A percentile compares a stretch with the other conserved stretches of the same genome.
Evolutionary conservation across 2,113 vertebrate species (phyloP).

Genomic region (Centropus bengalensis): DNA sequence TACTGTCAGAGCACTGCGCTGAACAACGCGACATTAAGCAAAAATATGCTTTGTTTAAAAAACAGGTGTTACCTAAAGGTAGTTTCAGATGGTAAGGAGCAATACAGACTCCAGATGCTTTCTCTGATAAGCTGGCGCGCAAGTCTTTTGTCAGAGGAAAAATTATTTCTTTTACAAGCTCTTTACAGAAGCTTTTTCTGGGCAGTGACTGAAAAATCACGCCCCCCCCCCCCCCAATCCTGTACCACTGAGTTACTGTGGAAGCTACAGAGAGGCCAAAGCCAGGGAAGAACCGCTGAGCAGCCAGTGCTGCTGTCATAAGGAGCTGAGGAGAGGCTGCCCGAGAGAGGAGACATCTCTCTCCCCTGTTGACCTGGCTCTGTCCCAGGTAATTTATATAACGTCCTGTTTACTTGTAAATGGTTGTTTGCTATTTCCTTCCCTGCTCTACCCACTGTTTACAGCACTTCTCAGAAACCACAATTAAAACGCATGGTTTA

Average conservation of each 20-base stretch:
- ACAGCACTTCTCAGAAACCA: neutral
- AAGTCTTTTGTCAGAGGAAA: neutral
- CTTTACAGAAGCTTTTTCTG: neutral
- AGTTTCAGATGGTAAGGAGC: neutral
- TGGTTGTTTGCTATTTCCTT: neutral
- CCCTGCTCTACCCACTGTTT: neutral
- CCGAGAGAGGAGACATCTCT: neutral
- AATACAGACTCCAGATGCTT: neutral
- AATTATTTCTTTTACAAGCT: neutral
- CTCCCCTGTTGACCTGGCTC: neutral
- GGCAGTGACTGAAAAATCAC: neutral
- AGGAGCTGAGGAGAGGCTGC: neutral
- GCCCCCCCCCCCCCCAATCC: neutral
- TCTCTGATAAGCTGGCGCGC: accelerated
- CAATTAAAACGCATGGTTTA: neutral
- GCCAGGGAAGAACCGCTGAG: neutral
- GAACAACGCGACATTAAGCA: neutral
- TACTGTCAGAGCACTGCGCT: neutral
- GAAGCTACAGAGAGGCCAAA: neutral
- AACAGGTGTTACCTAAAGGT: neutral
- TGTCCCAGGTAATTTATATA: neutral
- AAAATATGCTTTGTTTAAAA: neutral
- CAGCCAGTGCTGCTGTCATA: accelerated
- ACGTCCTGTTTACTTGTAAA: neutral
- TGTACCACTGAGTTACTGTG: accelerated